phyloP scores from a whole-genome alignment of 2,797 vertebrate genomes.

The Sphaeramia orbicularis region DNA sequence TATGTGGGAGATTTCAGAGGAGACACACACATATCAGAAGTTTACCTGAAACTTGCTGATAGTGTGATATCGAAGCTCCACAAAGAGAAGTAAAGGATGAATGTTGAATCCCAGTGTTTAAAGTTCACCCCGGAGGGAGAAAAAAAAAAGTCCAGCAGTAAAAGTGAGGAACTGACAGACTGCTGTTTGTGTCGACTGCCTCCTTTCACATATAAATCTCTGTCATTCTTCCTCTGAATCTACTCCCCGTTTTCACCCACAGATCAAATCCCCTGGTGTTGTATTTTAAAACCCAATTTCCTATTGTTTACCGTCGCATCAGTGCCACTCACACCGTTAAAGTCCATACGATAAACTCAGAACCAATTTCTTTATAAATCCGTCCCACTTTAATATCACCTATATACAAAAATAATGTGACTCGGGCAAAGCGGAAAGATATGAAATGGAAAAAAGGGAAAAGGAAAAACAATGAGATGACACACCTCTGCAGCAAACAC shows the following conservation, averaged over 20 bases:
- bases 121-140: not conserved
- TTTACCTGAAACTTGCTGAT: not conserved
- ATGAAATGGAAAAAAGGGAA: slow-evolving; percentile 28
- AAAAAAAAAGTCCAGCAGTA: not conserved
- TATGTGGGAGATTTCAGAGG: too few species aligned
- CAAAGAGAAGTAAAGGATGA: not conserved
- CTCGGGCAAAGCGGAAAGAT: slow-evolving; percentile 27
- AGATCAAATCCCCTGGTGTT: slow-evolving; percentile 48
- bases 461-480: slow-evolving; percentile 24
- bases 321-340: slow-evolving; percentile 52
- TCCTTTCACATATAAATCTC: slow-evolving; percentile 36
- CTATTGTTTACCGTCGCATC: slow-evolving; percentile 60
- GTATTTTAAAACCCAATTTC: slow-evolving; percentile 68
- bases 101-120: not conserved
- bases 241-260: slow-evolving; percentile 3
- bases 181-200: slow-evolving; percentile 2
- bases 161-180: not conserved
- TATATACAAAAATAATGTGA: slow-evolving; percentile 52
- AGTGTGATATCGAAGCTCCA: not conserved
- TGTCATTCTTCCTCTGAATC: slow-evolving; percentile 23
- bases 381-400: slow-evolving; percentile 55
- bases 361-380: slow-evolving; percentile 59
- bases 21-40: too few species aligned
- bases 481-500: slow-evolving; percentile 2
- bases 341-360: slow-evolving; percentile 36